Conservation (phyloP, 2,113 vertebrate genomes). For the Phasianus colchicus region DNA sequence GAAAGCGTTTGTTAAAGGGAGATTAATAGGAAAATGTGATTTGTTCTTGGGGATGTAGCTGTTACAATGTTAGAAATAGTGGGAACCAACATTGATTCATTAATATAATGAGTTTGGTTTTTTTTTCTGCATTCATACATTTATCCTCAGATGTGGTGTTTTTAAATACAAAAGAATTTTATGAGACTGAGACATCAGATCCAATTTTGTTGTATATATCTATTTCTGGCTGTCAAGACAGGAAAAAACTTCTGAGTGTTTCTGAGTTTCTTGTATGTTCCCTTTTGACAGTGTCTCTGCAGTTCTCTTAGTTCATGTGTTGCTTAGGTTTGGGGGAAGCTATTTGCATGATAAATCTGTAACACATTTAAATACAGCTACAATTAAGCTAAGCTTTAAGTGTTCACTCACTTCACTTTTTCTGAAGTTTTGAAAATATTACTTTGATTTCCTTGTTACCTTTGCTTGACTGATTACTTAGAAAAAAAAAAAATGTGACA, state of each 20-base stretch:
- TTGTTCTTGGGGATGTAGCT: not conserved
- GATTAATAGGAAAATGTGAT: slow-evolving; percentile 6
- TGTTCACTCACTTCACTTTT: not conserved
- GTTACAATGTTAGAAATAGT: not conserved
- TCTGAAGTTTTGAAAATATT: not conserved
- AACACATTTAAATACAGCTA: not conserved
- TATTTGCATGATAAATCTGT: not conserved
- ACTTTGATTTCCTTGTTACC: not conserved
- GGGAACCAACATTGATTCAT: slow-evolving; percentile 20
- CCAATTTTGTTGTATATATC: not conserved
- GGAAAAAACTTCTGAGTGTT: not conserved
- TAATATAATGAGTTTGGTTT: not conserved
- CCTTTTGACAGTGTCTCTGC: not conserved
- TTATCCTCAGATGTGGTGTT: slow-evolving; percentile 31
- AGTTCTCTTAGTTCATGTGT: not conserved
- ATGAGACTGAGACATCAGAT: not conserved
- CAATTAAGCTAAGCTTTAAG: not conserved
- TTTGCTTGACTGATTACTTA: not conserved
- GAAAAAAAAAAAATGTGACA: not conserved
- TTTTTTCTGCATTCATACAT: not conserved
- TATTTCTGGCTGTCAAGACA: not conserved
- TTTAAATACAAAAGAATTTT: slow-evolving; percentile 9
- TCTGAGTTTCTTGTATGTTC: not conserved
- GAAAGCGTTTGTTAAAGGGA: not conserved
- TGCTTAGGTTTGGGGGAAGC: not conserved